Percentiles rank a stretch among this genome's conserved stretches.
These are phyloP conservation scores for Otus sunia DNA, from an alignment of 2,113 vertebrate genomes.

Conservation along the genomic window DNA sequence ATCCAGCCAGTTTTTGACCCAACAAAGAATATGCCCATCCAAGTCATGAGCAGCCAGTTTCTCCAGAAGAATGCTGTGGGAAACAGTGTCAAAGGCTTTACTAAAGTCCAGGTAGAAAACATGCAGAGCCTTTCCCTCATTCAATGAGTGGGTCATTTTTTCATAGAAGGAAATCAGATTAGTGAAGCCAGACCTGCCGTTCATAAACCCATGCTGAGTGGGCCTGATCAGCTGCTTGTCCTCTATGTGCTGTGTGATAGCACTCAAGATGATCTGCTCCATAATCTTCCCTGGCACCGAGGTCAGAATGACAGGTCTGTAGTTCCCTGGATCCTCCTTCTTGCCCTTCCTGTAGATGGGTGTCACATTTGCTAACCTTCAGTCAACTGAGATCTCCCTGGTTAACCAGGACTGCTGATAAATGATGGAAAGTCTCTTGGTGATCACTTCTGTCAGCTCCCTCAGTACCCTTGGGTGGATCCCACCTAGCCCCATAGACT, in stretches of 20 bases:
- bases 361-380: not conserved
- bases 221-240: not conserved
- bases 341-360: not conserved
- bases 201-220: not conserved
- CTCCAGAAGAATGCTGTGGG: too few species aligned
- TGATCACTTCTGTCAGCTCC: not conserved
- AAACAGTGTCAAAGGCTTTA: not conserved
- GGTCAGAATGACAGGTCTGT: not conserved
- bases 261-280: not conserved
- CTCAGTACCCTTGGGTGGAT: not conserved
- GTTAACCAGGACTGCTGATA: not conserved
- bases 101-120: not conserved
- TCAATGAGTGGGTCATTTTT: not conserved
- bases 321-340: not conserved
- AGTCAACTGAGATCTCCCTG: not conserved
- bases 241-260: not conserved
- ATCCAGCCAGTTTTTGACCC: not conserved
- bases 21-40: not conserved
- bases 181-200: not conserved
- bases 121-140: not conserved
- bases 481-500: accelerated
- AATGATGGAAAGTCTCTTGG: not conserved
- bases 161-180: not conserved
- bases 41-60: not conserved
- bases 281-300: not conserved